Base-by-base conservation (phyloP, 2,888 invertebrate species). In the Willowsia nigromaculata region DNA sequence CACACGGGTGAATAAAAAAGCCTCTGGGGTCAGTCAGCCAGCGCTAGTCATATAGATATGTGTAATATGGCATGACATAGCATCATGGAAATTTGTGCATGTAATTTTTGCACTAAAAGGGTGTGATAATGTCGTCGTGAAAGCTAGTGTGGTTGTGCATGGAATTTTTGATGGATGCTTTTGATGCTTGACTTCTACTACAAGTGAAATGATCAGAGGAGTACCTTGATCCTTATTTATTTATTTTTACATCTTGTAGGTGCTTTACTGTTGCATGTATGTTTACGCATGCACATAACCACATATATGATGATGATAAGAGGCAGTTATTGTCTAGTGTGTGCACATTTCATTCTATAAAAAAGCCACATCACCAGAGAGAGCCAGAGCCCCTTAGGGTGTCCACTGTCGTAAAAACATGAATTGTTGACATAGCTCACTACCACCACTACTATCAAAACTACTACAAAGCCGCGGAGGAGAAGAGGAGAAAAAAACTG, bases 371-470 rank as follows among this genome's bases (percentile, higher is more conserved):
- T 81, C 78, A 74, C 15, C 85, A 85, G 85, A 30, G 40, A 85
- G 74, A 43, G 71, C 53, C 56, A 15, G 84, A 85, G 88, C 81
- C 91, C 91, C 91, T 91, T 88, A 91, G 91, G 91, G 91, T 89
- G 88, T 91, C 90, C 91, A 91, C 90, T 85, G 80, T 88, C 88
- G 85, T 89, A 89, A 88, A 82, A 91, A 89, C 90, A 90, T 91
- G 90, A 91, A 88, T 91, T 91, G 91, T 90, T 91, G 91, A 91
- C 91, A 91, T 91, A 65, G 88, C 82, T 85, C 78, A 85, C 71
- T 65, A 82, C 80, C 40, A 71, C 71, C 15, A 71, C 71, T 22
- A 71, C 68, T 18, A 71, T 25, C 40, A 76, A 53, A 25, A 74
- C 56, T 27, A 18, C 25, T 71, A 74, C 74, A 25, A 74, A 25